These are phyloP conservation scores for Megaceryle alcyon DNA, from an alignment of 2,797 vertebrate genomes.

Conservation along the genomic window DNA sequence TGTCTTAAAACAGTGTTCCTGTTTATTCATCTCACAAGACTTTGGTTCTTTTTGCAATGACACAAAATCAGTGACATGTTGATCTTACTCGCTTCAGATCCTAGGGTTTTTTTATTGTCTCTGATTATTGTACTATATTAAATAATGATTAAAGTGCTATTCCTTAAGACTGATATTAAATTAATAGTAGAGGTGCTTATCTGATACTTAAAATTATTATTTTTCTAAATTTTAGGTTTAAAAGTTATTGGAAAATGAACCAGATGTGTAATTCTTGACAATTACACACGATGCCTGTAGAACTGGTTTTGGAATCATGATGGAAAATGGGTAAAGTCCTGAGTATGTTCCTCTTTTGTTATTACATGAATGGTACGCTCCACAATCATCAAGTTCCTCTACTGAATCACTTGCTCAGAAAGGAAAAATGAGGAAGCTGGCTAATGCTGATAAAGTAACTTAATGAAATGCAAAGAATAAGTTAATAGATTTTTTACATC, in stretches of 20 bases:
- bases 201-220: neutral
- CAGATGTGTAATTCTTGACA: constrained; percentile 72
- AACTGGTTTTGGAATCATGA: constrained; percentile 65
- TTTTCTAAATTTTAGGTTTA: constrained; percentile 57
- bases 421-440: neutral
- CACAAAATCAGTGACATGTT: neutral
- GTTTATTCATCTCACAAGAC: neutral
- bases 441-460: neutral
- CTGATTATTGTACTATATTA: neutral
- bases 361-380: neutral
- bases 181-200: neutral
- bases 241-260: constrained; percentile 70
- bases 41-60: neutral
- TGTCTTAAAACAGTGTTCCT: neutral
- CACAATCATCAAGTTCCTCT: neutral
- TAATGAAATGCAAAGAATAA: neutral
- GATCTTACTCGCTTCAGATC: neutral
- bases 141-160: neutral
- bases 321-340: constrained; percentile 68
- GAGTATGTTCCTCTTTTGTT: neutral
- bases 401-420: neutral
- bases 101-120: neutral
- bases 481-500: neutral
- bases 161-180: neutral
- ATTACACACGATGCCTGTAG: constrained; percentile 59